These are phyloP conservation scores for Indri indri DNA, from an alignment of 2,113 vertebrate species.

Conservation along the genomic window DNA sequence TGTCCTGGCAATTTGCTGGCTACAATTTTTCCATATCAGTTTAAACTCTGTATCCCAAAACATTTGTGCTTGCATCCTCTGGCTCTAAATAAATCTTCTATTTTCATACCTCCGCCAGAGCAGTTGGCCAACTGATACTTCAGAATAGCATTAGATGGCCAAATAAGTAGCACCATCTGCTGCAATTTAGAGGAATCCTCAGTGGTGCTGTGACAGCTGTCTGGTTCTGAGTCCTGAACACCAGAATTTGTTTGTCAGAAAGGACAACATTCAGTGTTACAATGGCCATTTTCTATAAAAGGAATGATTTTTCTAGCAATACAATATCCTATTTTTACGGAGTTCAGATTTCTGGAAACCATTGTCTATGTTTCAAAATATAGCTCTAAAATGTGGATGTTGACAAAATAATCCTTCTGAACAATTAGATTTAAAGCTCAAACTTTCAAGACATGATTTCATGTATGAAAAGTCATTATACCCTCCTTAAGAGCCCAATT, in stretches of 20 bases:
- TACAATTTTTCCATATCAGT: conserved; percentile 57
- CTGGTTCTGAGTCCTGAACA: conserved; percentile 53
- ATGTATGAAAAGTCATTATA: conserved; percentile 35
- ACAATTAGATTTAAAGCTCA: conserved; percentile 31
- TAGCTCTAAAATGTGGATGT: not conserved
- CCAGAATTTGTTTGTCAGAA: conserved; percentile 62
- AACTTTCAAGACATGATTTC: not conserved
- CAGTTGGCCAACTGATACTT: conserved; percentile 71
- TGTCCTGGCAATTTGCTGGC: conserved; percentile 15
- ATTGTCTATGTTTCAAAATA: conserved; percentile 46
- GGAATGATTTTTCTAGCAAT: conserved; percentile 8
- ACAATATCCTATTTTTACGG: conserved; percentile 26
- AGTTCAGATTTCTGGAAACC: conserved; percentile 51
- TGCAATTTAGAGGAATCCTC: conserved; percentile 70
- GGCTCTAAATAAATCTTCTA: conserved; percentile 68
- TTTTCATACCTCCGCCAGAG: conserved; percentile 63
- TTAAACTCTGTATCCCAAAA: conserved; percentile 47
- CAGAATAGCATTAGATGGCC: conserved; percentile 66
- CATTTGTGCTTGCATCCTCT: conserved; percentile 56
- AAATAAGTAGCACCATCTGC: conserved; percentile 74
- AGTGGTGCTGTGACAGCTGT: conserved; percentile 67
- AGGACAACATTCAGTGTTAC: conserved; percentile 37
- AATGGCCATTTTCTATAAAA: conserved; percentile 45
- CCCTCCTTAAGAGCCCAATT: conserved; percentile 43
- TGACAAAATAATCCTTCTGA: conserved; percentile 24